Percentiles rank a stretch among this genome's conserved stretches.
Conservation (phyloP, 2,113 vertebrate genomes). For the Callipepla californica region DNA sequence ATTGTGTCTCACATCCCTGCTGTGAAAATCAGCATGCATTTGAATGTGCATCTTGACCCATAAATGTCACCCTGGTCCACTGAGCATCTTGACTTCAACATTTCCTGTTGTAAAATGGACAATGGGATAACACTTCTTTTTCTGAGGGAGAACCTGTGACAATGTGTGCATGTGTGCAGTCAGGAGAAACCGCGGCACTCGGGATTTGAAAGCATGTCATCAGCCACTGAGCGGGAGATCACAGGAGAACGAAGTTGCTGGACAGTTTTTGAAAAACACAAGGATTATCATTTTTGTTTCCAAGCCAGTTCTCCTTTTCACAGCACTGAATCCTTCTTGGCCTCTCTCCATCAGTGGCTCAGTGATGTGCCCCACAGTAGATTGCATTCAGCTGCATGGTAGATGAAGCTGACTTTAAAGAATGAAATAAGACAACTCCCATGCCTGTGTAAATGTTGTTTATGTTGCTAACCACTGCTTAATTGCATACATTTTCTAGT, state of each 20-base stretch:
- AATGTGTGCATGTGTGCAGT: slow-evolving; percentile 62
- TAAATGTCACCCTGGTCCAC: slow-evolving; percentile 81
- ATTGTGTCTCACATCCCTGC: slow-evolving; percentile 75
- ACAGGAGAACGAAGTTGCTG: slow-evolving; percentile 64
- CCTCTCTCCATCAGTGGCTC: slow-evolving; percentile 12
- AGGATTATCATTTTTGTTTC: slow-evolving; percentile 74
- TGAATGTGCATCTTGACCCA: slow-evolving; percentile 82
- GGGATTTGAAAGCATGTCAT: slow-evolving; percentile 70
- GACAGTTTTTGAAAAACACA: slow-evolving; percentile 57
- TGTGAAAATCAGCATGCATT: slow-evolving; percentile 81
- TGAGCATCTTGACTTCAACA: slow-evolving; percentile 79
- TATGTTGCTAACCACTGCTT: neutral
- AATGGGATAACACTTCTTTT: slow-evolving; percentile 69
- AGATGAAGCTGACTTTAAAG: neutral
- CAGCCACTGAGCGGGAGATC: slow-evolving; percentile 54
- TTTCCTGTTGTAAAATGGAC: slow-evolving; percentile 79
- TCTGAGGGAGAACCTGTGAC: slow-evolving; percentile 58
- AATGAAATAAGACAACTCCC: neutral
- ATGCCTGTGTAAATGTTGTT: neutral
- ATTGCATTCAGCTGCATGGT: neutral
- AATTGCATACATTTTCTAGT: neutral
- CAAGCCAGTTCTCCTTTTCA: slow-evolving; percentile 73
- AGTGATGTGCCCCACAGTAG: neutral
- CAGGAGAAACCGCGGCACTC: slow-evolving; percentile 53
- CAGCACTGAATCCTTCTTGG: neutral